Base-by-base conservation (phyloP, 1,140 invertebrate species). In the Coenobita brevimanus region DNA sequence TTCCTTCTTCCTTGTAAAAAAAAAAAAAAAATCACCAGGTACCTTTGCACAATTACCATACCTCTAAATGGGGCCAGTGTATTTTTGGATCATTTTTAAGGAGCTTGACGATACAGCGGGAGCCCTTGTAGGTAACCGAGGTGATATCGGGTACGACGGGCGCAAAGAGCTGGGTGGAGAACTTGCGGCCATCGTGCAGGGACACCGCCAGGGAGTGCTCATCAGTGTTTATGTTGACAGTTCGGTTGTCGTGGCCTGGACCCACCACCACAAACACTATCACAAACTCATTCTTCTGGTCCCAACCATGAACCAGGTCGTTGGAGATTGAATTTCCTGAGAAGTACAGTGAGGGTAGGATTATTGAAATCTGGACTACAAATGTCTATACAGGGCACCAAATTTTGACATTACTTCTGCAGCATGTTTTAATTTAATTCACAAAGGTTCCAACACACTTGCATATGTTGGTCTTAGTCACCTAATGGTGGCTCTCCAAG, bases 291-390 rank as follows among this genome's bases (percentile, higher is more conserved):
- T 82, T 78, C 60, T 89, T 89, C 46, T 89, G 87, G 33, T 3
- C 60, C 87, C 87, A 89, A 41, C 82, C 87, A 76, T 78, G 41
- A n/a, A 64, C 67, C 30, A 89, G 69, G 60, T 89, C 87, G 60
- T 83, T 82, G 17, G 87, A 89, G 24, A 89, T 82, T 46, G 79
- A 82, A 33, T 89, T 89, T 30, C 87, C 87, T 89, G 85, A 81
- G 69, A 80, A 41, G 64, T n/a, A 36, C 64, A 69, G n/a, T 13
- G 33, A 8, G n/a, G n/a, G n/a, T n/a, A n/a, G n/a, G n/a, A n/a
- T n/a, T n/a, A n/a, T n/a, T n/a, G n/a, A n/a, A n/a, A n/a, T n/a
- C n/a, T n/a, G n/a, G n/a, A n/a, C n/a, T n/a, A n/a, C n/a, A n/a
- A n/a, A n/a, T n/a, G n/a, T n/a, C n/a, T n/a, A n/a, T n/a, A n/a